Conservation (phyloP, 2,888 invertebrate genomes). For the Aphidius colemani region DNA sequence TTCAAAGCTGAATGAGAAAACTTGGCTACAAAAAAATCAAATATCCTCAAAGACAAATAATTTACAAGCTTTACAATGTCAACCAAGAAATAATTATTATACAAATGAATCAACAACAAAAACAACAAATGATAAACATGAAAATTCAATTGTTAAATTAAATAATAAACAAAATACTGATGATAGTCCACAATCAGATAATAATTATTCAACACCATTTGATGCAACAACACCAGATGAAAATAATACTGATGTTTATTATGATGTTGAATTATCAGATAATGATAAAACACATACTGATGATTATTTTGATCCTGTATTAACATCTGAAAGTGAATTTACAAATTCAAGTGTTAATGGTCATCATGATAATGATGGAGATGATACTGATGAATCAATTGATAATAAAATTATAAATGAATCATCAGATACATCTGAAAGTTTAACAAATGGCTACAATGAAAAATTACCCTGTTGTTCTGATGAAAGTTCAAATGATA, state of each 20-base stretch:
- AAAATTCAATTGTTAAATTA: constrained; percentile 10
- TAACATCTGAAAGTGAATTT: constrained; percentile 46
- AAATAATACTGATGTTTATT: constrained; percentile 57
- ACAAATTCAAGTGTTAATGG: constrained; percentile 52
- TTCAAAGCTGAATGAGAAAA: constrained; percentile 42
- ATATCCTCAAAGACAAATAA: constrained; percentile 38
- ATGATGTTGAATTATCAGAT: constrained; percentile 52
- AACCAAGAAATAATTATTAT: constrained; percentile 59
- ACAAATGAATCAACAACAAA: too few relatives aligned
- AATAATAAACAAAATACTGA: constrained; percentile 20
- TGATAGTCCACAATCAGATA: constrained; percentile 60
- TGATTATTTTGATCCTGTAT: constrained; percentile 40
- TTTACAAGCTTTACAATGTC: constrained; percentile 54
- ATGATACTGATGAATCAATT: constrained; percentile 32
- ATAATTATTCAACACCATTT: constrained; percentile 61
- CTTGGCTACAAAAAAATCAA: constrained; percentile 44
- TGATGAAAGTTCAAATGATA: constrained; percentile 45
- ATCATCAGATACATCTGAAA: constrained; percentile 40
- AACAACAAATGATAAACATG: too few relatives aligned
- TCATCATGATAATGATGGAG: constrained; percentile 34
- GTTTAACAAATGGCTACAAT: constrained; percentile 38
- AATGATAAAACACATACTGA: constrained; percentile 41
- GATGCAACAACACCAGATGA: constrained; percentile 53
- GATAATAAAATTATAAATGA: constrained; percentile 24
- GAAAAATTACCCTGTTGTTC: constrained; percentile 25